Evolutionary conservation across 2,797 vertebrate genomes (phyloP), one percentile per base, ranked within the genome.

Genomic region (Vultur gryphus): DNA sequence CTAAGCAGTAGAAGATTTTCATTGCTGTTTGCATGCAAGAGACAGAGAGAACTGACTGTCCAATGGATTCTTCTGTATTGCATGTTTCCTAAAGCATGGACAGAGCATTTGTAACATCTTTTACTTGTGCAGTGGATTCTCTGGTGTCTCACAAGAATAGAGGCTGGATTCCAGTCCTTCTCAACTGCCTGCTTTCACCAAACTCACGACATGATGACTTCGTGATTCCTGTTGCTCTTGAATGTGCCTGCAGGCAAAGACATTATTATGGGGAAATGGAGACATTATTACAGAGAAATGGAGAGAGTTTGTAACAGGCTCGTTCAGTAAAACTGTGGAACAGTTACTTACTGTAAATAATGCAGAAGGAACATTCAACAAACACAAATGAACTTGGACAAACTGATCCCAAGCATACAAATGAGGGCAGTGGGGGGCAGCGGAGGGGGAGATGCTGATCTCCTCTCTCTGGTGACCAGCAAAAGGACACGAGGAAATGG

Each of bases 401-500:
- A 49, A 44, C 9, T 11, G 33, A 44, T 44, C 14, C 26, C 8
- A 62, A 51, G 24, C 18, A 24, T 16, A 31, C 16, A 59, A 67
- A 37, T 15, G 17, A 72, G 26, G 20, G 39, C 35, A n/a, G 19
- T 2, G 4, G 4, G 9, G 10, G 3, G 28, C 58, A 76, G 52
- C 1, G 1, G 10, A 43, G 17, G 4, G 11, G 9, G 3, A 48
- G 10, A 8, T 52, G 10, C 9, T 79, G 37, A 17, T n/a, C 16
- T 79, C 29, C 16, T 43, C 33, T 70, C 35, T 54, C 54, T 31
- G 14, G 39, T 52, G 14, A 39, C 6, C 33, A 84, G 18, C 0
- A 0, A 52, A 1, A 16, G 26, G 18, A 59, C 13, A 37, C 1
- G 3, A 16, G 29, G 19, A 67, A 81, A 55, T 3, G 6, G 37